Base-by-base conservation (phyloP, 2,113 vertebrate species). In the Corythaixoides concolor region DNA sequence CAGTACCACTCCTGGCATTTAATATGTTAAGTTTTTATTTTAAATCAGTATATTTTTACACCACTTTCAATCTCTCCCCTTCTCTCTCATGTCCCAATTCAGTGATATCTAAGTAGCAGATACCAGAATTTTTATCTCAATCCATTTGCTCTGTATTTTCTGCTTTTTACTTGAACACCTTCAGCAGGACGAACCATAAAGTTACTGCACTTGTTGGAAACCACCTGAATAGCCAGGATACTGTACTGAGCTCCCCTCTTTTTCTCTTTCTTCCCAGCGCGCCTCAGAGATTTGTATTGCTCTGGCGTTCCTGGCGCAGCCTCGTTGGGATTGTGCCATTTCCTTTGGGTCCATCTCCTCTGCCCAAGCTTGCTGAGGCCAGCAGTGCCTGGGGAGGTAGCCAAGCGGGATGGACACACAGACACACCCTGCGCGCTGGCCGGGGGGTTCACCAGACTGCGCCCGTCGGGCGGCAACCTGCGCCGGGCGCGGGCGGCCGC, bases 381-480 rank as follows among this genome's bases (percentile, higher is more conserved):
- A 16, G 33, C 10, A 37, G 9, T 6, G 21, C 28, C 56, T 1
- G 8, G 11, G 49, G 30, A 13, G 3, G 15, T 26, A 35, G 8
- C 37, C 52, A 9, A 8, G 33, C 9, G 4, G 23, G 10, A 5
- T 12, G 11, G 12, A 33, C 22, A 6, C 7, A 2, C n/a, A 6
- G 12, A 26, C 3, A 14, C 41, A 30, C 30, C 10, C 5, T 5
- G 12, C 23, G 2, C 2, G 39, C 8, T 8, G 39, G 39, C 39
- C 11, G 39, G 32, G 33, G 9, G 15, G 5, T 4, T 37, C 35
- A 2, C 5, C 2, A 35, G 16, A 0, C 22, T 13, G 37, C 0
- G 59, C 6, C 59, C 21, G 12, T 7, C 58, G 21, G 60, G 24
- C 12, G 22, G 32, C 53, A 43, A 12, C 41, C 41, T 13, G 41